Conservation (phyloP, 2,888 invertebrate species). For the Cynaeus angustus region DNA sequence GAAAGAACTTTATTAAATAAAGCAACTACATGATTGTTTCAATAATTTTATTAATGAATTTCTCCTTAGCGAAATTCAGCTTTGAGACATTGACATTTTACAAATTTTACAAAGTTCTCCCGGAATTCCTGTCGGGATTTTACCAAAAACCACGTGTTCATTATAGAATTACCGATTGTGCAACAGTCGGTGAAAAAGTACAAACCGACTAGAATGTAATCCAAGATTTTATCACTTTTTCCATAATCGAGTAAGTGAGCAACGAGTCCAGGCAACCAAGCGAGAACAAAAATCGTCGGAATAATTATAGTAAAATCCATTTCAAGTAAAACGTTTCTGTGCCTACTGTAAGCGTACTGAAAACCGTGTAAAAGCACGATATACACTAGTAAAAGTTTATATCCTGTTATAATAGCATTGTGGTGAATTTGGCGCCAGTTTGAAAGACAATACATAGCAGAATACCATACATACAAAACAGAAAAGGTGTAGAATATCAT, state of each 20-base stretch:
- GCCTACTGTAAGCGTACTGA: neutral
- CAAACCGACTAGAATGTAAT: conserved; percentile 5
- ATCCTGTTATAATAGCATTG: neutral
- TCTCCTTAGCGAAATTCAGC: too few relatives aligned
- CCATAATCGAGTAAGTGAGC: conserved; percentile 11
- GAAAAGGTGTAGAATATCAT: conserved; percentile 12
- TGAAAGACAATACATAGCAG: conserved; percentile 29
- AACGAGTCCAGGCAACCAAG: conserved; percentile 32
- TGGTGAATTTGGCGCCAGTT: conserved; percentile 31
- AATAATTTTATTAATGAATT: too few relatives aligned
- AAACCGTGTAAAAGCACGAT: conserved; percentile 13
- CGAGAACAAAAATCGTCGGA: conserved; percentile 22
- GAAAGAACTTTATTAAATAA: too few relatives aligned
- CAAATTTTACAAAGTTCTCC: conserved; percentile 10
- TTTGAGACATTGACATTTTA: conserved; percentile 9
- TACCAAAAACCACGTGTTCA: conserved; percentile 14
- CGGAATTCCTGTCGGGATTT: conserved; percentile 14
- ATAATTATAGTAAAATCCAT: conserved; percentile 31
- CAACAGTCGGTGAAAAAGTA: too few relatives aligned
- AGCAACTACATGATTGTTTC: too few relatives aligned
- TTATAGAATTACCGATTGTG: conserved; percentile 3
- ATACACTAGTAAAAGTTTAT: conserved; percentile 8
- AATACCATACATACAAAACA: conserved; percentile 8
- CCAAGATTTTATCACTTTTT: neutral
- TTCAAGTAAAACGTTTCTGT: conserved; percentile 7